phyloP scores from a whole-genome alignment of 2,797 vertebrate genomes.

The Mus minutoides region DNA sequence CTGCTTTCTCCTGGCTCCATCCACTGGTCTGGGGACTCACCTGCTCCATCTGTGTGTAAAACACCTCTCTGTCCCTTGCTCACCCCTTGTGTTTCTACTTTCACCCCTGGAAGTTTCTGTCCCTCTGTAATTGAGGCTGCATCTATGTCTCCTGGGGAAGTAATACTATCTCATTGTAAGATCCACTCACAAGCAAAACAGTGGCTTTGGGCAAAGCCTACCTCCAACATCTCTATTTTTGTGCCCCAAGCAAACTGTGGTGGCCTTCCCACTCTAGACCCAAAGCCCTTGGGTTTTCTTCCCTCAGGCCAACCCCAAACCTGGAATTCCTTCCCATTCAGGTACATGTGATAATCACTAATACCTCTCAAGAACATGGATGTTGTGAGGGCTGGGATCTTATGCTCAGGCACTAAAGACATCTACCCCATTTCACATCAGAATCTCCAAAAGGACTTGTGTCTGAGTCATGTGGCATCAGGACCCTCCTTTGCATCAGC shows the following conservation, averaged over 20 bases:
- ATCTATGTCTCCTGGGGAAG: neutral
- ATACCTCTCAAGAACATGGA: neutral
- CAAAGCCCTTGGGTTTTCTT: neutral
- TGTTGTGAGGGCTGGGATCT: neutral
- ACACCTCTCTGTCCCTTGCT: slow-evolving; percentile 17
- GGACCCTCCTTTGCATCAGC: neutral
- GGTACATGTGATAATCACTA: neutral
- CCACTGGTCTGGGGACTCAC: neutral
- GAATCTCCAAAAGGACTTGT: neutral
- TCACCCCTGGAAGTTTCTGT: neutral
- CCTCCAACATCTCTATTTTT: neutral
- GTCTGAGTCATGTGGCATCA: neutral
- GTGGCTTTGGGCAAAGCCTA: neutral
- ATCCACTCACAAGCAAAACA: neutral
- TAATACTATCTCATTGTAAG: neutral
- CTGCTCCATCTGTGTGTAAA: slow-evolving; percentile 2
- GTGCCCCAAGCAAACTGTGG: neutral
- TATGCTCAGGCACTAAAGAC: neutral
- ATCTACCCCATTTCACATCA: neutral
- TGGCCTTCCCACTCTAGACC: neutral
- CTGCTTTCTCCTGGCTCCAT: neutral
- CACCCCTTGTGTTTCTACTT: neutral
- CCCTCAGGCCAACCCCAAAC: neutral
- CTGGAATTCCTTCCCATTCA: slow-evolving; percentile 21
- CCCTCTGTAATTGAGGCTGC: neutral